Evolutionary conservation across 2,888 invertebrate genomes (phyloP), one percentile per base, ranked within the genome.

Genomic region (Allacma fusca): DNA sequence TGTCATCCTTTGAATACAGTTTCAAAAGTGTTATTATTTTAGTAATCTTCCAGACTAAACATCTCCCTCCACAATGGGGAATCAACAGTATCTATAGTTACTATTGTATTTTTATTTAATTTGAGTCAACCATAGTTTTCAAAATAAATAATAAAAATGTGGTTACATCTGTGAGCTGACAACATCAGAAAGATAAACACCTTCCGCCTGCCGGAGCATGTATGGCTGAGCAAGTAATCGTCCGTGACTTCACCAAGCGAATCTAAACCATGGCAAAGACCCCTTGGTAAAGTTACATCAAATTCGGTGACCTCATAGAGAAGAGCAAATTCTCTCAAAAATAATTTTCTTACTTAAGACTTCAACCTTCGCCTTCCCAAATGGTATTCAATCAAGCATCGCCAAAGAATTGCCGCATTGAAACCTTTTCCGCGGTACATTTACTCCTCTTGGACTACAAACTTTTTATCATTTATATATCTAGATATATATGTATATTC

Each of bases 301-400:
- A 65, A 65, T 26, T 65, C 24, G 28, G 28, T 65, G 65, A 65
- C 65, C 65, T 29, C 24, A 65, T 65, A 65, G 26, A 28, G 16
- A 29, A 26, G 13, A 65, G 65, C 2, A 50, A n/a, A 19, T 16
- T 2, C 50, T 50, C 7, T 9, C 4, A 50, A 50, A 50, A 50
- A 19, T n/a, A 16, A 34, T 4, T 34, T 50, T 50, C 50, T 50
- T 50, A 50, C n/a, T 50, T 50, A 50, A 50, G 50, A 50, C 50
- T 50, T 50, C 9, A 50, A 16, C 50, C 50, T 16, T 50, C 50
- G 16, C 16, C 34, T 34, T 9, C 34, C 4, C 9, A 4, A 34
- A 34, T 50, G 5, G 19, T n/a, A 16, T 50, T 50, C 50, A 50
- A 50, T 50, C 9, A 50, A n/a, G 50, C 50, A 50, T 50, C 50